Base-by-base conservation (phyloP, 2,113 vertebrate genomes). In the Cottus gobio region DNA sequence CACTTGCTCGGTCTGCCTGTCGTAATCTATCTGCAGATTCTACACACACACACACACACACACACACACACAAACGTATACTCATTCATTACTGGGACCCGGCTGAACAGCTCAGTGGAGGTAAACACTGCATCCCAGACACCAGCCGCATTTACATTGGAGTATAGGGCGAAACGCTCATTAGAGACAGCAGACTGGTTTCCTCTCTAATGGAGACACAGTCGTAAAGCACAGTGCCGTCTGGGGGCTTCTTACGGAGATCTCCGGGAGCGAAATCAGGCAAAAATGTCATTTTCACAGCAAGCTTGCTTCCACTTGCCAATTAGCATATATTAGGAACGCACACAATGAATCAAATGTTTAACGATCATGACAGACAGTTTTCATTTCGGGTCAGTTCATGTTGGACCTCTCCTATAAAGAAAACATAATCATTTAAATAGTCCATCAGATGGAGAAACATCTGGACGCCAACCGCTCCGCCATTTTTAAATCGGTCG, bases 1-100 rank as follows among this genome's bases (percentile, higher is more conserved):
- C 95, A 99, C 92, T 76, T 95, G 89, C 88, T 98, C 98, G n/a
- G 94, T 96, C 89, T 97, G 97, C 66, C 93, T 96, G 91, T 99
- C 98, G 5, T 98, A 99, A 90, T 98, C 97, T 81, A 96, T 86
- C 92, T 97, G 91, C 85, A 99, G 95, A 93, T 96, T 98, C 98
- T 99, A 85, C 60, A 82, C 16, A 86, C 39, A 58, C 66, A 65
- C 71, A 70, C 68, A 66, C 44, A 31, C n/a, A n/a, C n/a, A n/a
- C n/a, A n/a, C n/a, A n/a, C n/a, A n/a, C n/a, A n/a, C n/a, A 37
- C 36, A 36, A 36, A 36, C 36, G 36, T 8, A 16, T 31, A 56
- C 70, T 62, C 75, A 69, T 52, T 58, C 39, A 69, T 44, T 20
- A 30, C 26, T 10, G 20, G 63, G 26, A 42, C 13, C 61, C 2